These are phyloP conservation scores for Perdita meconis DNA, from an alignment of 2,888 invertebrate genomes.

Conservation along the genomic window DNA sequence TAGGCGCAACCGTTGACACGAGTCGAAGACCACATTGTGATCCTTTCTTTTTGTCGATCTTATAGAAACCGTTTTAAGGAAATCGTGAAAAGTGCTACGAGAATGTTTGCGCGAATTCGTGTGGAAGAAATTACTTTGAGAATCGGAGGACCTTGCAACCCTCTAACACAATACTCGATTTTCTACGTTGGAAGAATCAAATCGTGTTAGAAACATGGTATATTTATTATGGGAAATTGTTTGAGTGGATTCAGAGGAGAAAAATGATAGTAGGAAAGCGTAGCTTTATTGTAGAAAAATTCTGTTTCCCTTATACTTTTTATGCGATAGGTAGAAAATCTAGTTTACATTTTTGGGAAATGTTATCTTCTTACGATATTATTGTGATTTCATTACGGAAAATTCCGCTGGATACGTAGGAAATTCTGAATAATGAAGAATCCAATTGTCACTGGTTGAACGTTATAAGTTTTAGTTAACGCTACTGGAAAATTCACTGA, in stretches of 20 bases:
- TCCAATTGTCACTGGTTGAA: not conserved
- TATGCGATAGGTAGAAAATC: not conserved
- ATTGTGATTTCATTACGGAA: too few species aligned
- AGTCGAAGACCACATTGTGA: slow-evolving; percentile 75
- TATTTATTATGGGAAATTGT: too few species aligned
- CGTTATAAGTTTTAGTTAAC: too few species aligned
- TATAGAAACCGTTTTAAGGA: slow-evolving; percentile 17
- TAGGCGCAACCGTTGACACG: slow-evolving; percentile 30
- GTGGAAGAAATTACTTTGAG: not conserved
- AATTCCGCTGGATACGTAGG: too few species aligned
- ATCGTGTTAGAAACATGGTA: too few species aligned
- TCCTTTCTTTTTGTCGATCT: slow-evolving; percentile 59
- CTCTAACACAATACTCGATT: not conserved
- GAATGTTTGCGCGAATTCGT: not conserved
- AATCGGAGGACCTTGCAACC: not conserved
- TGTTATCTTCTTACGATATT: too few species aligned
- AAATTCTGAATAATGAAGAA: too few species aligned
- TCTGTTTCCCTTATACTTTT: too few species aligned
- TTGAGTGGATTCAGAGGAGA: not conserved
- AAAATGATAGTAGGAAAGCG: not conserved
- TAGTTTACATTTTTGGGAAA: not conserved
- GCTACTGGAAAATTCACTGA: too few species aligned
- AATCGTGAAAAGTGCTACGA: not conserved
- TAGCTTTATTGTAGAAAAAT: too few species aligned
- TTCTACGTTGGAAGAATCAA: not conserved